phyloP scores from a whole-genome alignment of 1,140 invertebrate genomes.

The Hesperophylax magnus region DNA sequence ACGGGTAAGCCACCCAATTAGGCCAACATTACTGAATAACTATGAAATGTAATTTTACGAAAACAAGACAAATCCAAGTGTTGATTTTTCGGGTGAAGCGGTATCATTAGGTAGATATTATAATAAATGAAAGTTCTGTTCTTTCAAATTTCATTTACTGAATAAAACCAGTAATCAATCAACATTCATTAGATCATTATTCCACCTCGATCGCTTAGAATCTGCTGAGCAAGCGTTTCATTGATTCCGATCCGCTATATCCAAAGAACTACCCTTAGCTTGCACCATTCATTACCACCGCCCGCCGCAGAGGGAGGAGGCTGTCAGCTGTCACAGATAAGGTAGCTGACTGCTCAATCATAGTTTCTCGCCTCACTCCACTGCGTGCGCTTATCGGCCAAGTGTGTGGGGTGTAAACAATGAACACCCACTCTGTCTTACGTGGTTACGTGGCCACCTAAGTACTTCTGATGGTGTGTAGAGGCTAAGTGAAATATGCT shows the following conservation, averaged over 20 bases:
- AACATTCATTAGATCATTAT: conserved; percentile 28
- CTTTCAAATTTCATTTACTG: background rate
- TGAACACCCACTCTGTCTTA: background rate
- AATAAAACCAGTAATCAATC: conserved; percentile 14
- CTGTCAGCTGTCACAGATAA: conserved; percentile 54
- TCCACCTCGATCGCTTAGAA: background rate
- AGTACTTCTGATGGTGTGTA: background rate
- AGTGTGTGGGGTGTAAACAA: conserved; percentile 18
- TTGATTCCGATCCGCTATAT: background rate
- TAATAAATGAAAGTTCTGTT: no score
- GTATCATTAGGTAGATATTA: no score
- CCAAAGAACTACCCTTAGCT: background rate
- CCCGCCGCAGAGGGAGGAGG: background rate
- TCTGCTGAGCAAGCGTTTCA: conserved; percentile 9
- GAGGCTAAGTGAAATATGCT: background rate
- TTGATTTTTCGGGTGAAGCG: no score
- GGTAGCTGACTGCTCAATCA: conserved; percentile 53
- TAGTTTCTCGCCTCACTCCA: conserved; percentile 51
- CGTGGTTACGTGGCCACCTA: no score
- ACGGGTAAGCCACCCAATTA: no score
- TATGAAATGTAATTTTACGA: no score
- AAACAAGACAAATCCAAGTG: no score
- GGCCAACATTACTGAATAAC: no score
- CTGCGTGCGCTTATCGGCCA: conserved; percentile 40
- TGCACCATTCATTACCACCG: conserved; percentile 49